These are phyloP conservation scores for Erpobdella octoculata DNA, from an alignment of 2,888 invertebrate species.

Conservation along the genomic window DNA sequence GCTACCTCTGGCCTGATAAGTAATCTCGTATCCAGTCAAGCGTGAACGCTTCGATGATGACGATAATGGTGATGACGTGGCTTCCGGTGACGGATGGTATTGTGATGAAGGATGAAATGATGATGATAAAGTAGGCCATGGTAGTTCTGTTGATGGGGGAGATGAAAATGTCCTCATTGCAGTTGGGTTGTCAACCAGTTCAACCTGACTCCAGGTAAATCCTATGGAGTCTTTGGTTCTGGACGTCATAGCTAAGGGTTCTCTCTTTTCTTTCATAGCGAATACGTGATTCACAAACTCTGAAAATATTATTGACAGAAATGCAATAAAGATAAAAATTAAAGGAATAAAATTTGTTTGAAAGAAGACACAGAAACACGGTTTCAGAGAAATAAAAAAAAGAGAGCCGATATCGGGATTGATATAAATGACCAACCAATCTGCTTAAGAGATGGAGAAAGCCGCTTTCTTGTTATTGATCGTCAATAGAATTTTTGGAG, in stretches of 20 bases:
- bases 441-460: no score
- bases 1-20: conserved; percentile 37
- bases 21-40: conserved; percentile 9
- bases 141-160: neutral
- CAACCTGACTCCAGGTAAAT: neutral
- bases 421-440: no score
- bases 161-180: neutral
- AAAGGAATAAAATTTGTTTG: no score
- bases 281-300: neutral
- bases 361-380: no score
- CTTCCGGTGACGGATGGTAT: neutral
- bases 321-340: no score
- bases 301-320: neutral
- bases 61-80: neutral
- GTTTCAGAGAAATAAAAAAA: no score
- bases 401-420: no score
- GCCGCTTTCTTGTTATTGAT: no score
- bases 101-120: neutral
- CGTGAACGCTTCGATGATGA: neutral
- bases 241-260: neutral
- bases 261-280: neutral
- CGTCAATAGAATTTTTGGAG: no score
- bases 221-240: conserved; percentile 10
- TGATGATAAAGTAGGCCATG: neutral
- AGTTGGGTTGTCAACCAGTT: neutral